A percentile compares a stretch with the other conserved stretches of the same genome.
These are phyloP conservation scores for Rattus rattus DNA, from an alignment of 2,113 vertebrate genomes.

Conservation along the genomic window DNA sequence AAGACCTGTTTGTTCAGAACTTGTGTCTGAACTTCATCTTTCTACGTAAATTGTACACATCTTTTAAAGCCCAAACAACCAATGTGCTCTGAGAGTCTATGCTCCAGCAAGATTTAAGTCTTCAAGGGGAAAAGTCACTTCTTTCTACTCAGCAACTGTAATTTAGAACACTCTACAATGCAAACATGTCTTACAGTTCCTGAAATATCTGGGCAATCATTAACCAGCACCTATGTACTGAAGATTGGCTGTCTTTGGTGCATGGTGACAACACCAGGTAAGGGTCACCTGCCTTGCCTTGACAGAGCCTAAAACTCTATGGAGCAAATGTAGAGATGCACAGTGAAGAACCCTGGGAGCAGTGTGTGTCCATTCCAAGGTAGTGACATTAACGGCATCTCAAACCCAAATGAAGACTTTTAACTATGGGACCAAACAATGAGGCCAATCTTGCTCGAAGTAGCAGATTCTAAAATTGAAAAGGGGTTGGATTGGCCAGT, in stretches of 20 bases:
- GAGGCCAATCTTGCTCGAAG: neutral
- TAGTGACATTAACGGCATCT: neutral
- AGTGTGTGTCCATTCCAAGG: accelerated
- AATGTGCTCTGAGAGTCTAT: neutral
- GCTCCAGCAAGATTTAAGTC: neutral
- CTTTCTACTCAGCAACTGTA: neutral
- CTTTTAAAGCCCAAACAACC: neutral
- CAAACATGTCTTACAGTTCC: neutral
- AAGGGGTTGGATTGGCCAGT: neutral
- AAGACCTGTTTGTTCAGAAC: neutral
- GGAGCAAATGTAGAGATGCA: neutral
- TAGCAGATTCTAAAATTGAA: neutral
- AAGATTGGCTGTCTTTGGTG: neutral
- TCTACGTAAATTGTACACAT: constrained; percentile 26
- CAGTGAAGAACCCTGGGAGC: neutral
- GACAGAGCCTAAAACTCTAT: neutral
- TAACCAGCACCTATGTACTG: neutral
- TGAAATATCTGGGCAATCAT: neutral
- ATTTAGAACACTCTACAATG: neutral
- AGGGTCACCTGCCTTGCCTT: neutral
- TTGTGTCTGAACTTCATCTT: constrained; percentile 18
- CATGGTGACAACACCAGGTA: accelerated
- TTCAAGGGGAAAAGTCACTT: neutral
- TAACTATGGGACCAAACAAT: neutral
- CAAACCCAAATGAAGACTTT: neutral